These are phyloP conservation scores for Acanthurus leucopareius DNA, from an alignment of 2,797 vertebrate genomes.

Conservation along the genomic window DNA sequence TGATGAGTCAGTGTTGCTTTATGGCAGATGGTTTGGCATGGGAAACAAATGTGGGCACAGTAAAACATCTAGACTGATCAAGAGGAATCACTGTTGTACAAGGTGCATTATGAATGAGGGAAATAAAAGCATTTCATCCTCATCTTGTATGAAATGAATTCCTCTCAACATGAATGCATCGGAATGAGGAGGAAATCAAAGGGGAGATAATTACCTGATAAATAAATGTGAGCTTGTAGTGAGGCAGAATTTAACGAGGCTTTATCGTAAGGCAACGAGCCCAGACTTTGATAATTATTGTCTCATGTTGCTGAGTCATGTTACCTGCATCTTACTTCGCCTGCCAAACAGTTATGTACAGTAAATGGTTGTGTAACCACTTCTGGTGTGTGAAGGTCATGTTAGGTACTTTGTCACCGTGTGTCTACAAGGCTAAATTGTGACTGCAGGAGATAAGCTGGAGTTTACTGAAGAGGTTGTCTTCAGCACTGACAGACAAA, in stretches of 20 bases:
- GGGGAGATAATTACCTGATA: neutral
- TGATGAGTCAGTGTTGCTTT: slow-evolving; percentile 74
- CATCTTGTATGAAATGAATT: neutral
- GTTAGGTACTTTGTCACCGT: neutral
- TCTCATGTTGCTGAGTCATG: slow-evolving; percentile 17
- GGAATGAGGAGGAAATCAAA: neutral
- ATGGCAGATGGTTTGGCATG: slow-evolving; percentile 77
- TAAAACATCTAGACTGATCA: slow-evolving; percentile 52
- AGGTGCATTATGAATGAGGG: slow-evolving; percentile 23
- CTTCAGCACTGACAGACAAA: too few relatives aligned
- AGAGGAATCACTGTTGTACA: slow-evolving; percentile 36
- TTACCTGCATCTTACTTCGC: neutral
- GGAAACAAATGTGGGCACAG: slow-evolving; percentile 65
- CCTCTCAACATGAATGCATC: neutral
- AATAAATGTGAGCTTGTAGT: neutral
- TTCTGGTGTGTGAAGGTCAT: neutral
- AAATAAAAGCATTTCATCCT: slow-evolving; percentile 1
- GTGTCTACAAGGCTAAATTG: neutral
- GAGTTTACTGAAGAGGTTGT: neutral
- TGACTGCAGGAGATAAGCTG: neutral
- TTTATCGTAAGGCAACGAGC: neutral
- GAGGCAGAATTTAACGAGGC: neutral
- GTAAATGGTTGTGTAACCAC: neutral
- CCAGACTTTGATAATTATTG: neutral
- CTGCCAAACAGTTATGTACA: neutral